Percentiles rank a stretch among this genome's conserved stretches.
phyloP scores from a whole-genome alignment of 2,888 invertebrate genomes.

The Clistopyga incitator region DNA sequence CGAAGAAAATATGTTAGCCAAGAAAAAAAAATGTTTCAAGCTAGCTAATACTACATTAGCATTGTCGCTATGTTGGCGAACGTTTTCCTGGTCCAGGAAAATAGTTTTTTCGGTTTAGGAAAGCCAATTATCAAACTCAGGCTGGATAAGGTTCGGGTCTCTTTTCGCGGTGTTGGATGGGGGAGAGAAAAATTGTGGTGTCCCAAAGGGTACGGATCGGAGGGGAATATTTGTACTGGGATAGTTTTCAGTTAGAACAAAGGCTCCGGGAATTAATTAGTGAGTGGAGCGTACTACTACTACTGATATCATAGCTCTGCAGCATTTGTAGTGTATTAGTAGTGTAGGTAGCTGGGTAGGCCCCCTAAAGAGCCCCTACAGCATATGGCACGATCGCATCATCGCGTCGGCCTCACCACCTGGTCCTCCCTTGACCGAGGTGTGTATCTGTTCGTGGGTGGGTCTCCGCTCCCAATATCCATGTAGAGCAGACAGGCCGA shows the following conservation, averaged over 20 bases:
- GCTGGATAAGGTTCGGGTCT: neutral
- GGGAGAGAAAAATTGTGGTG: constrained; percentile 20
- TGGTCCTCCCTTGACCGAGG: constrained; percentile 71
- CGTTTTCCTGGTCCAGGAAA: too few relatives aligned
- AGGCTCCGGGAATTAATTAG: constrained; percentile 82
- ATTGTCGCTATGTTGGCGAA: too few relatives aligned
- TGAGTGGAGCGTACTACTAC: constrained; percentile 73
- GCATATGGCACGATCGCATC: constrained; percentile 83
- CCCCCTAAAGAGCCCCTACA: constrained; percentile 76
- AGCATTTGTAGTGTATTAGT: constrained; percentile 26
- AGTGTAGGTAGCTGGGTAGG: constrained; percentile 47
- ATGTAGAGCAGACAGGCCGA: constrained; percentile 35
- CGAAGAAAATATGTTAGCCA: too few relatives aligned
- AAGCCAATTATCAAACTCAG: neutral
- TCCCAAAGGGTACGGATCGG: constrained; percentile 41
- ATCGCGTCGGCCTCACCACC: constrained; percentile 78
- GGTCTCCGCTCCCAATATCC: constrained; percentile 44
- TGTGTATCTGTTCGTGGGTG: constrained; percentile 64
- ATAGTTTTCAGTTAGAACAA: constrained; percentile 80
- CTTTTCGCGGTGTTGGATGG: neutral
- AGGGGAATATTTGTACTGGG: constrained; percentile 49
- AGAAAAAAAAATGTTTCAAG: too few relatives aligned
- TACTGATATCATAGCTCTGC: constrained; percentile 18
- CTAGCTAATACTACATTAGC: too few relatives aligned
- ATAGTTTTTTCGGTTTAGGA: neutral